These are phyloP conservation scores for Aethes cnicana DNA, from an alignment of 2,888 invertebrate species.

Conservation along the genomic window DNA sequence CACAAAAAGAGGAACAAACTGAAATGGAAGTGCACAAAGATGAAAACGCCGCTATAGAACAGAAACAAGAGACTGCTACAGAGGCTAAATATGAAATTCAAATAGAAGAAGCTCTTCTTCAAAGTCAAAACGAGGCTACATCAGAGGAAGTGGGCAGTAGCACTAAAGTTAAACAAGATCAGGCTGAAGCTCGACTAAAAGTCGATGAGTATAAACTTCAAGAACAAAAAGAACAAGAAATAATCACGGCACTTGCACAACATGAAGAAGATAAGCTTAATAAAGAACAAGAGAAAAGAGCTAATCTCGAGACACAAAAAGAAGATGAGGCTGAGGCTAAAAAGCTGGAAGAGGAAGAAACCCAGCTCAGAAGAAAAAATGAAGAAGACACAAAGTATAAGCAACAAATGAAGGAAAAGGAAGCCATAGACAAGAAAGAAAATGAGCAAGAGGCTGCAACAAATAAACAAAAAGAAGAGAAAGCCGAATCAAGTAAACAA, in stretches of 20 bases:
- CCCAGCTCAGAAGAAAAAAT: slow-evolving; percentile 33
- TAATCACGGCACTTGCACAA: no score
- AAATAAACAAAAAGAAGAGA: slow-evolving; percentile 7
- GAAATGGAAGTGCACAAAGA: no score
- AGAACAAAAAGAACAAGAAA: no score
- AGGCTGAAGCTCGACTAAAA: no score
- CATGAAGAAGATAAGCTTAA: slow-evolving; percentile 28
- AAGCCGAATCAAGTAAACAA: slow-evolving; percentile 19
- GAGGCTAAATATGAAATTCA: slow-evolving; percentile 16
- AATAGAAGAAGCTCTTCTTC: no score
- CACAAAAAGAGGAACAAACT: slow-evolving; percentile 32
- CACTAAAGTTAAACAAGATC: no score
- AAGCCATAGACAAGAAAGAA: no score
- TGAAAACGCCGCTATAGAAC: slow-evolving; percentile 35
- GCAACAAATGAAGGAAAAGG: slow-evolving; percentile 10
- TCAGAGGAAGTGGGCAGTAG: no score
- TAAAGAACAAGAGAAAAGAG: slow-evolving; percentile 31
- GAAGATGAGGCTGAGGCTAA: no score
- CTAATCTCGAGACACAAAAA: slow-evolving; percentile 9
- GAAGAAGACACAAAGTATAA: slow-evolving; percentile 12
- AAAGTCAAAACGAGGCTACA: no score
- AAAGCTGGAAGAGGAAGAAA: slow-evolving; percentile 25
- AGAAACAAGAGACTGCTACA: slow-evolving; percentile 27
- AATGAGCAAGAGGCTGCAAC: neutral
- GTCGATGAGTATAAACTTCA: no score